Evolutionary conservation across 2,888 invertebrate genomes (phyloP), one percentile per base, ranked within the genome.

Genomic region (Ischnura elegans): DNA sequence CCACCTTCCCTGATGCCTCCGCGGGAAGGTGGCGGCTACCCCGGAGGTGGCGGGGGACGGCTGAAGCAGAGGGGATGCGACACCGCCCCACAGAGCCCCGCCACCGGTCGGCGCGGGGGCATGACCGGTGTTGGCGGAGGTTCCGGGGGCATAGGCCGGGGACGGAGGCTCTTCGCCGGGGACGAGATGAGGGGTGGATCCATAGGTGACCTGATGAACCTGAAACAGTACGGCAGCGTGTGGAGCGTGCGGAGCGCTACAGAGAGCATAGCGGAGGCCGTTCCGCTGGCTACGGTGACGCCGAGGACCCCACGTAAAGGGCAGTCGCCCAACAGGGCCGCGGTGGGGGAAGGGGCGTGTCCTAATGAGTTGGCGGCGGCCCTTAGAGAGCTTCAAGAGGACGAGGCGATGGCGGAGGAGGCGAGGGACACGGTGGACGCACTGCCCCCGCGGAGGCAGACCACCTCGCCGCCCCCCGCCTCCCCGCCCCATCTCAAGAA

Each of bases 201-300:
- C 95, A 98, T 98, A 87, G 98, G 98, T 3, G 98, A 98, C 95
- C 96, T 98, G 95, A 98, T 98, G 98, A 98, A 98, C 95, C 95
- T 97, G 95, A 97, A 97, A 95, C 97, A 97, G 95, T 98, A 97
- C 95, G 97, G 97, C 76, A 97, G 97, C 95, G 97, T 96, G 94
- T 97, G 97, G 96, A 98, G 97, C 95, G 97, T 98, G 1, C 97
- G 97, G 36, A 97, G 98, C 95, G 94, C 94, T 93, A 94, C 95
- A 0, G 98, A 98, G 95, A 97, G 97, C 90, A 97, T 98, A 85
- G 98, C 98, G 16, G 96, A 97, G 95, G 97, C 97, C 47, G 97
- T 98, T 93, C 98, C 98, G 0, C 95, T 98, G 94, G 97, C 98
- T 95, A 98, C 98, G 0, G 98, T 98, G 0, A 97, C 97, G 0